A percentile compares a stretch with the other conserved stretches of the same genome.
These are phyloP conservation scores for Quiscalus mexicanus DNA, from an alignment of 2,113 vertebrate species.

Conservation along the genomic window DNA sequence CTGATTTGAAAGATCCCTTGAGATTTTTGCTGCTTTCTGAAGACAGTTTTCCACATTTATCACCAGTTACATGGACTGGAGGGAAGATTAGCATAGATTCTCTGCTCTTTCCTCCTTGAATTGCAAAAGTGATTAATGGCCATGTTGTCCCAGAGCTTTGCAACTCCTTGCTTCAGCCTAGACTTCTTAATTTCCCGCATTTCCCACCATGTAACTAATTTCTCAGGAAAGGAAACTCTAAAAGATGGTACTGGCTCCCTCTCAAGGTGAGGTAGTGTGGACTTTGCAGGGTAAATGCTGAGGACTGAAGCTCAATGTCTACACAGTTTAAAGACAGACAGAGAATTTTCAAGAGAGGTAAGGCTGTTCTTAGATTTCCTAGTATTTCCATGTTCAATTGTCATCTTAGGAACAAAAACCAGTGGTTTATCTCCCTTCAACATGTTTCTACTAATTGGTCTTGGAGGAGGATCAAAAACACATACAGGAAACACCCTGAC, in stretches of 20 bases:
- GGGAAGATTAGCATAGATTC: background rate
- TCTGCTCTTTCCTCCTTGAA: background rate
- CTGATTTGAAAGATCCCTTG: background rate
- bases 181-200: background rate
- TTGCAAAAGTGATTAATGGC: background rate
- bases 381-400: background rate
- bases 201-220: background rate
- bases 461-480: background rate
- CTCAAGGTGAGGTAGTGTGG: background rate
- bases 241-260: background rate
- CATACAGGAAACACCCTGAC: background rate
- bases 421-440: background rate
- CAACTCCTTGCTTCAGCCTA: background rate
- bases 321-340: background rate
- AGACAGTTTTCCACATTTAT: background rate
- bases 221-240: background rate
- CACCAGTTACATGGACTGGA: background rate
- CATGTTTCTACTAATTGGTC: background rate
- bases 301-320: background rate
- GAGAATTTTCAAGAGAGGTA: background rate
- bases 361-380: background rate
- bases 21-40: background rate
- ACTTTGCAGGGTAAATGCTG: background rate
- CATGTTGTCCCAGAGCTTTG: background rate
- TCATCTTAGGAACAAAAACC: background rate